Conservation (phyloP, 2,113 vertebrate species). For the Sciurus niger region DNA sequence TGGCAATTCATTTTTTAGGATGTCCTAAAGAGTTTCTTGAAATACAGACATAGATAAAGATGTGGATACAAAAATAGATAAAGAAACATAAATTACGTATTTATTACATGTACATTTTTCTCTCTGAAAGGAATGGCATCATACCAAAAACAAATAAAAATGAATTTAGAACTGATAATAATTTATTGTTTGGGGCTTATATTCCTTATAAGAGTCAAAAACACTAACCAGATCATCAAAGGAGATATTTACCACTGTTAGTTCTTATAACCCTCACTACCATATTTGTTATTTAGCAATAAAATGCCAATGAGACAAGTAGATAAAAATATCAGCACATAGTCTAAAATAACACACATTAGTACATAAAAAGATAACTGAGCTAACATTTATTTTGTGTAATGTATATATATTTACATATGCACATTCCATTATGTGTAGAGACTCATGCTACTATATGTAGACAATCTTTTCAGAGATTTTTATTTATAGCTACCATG, state of each 20-base stretch:
- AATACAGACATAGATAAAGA: neutral
- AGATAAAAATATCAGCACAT: neutral
- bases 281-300: neutral
- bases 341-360: neutral
- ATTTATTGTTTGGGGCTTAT: neutral
- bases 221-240: constrained; percentile 10
- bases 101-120: neutral
- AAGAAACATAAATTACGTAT: neutral
- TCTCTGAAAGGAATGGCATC: neutral
- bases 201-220: neutral
- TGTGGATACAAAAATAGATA: neutral
- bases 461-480: neutral
- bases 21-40: neutral
- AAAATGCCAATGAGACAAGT: neutral
- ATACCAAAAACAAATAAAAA: constrained; percentile 46
- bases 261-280: neutral
- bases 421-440: neutral
- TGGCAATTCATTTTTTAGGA: constrained; percentile 28
- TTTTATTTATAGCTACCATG: neutral
- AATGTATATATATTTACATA: constrained; percentile 7
- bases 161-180: constrained; percentile 1
- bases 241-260: constrained; percentile 13
- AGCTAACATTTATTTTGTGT: neutral
- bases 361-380: neutral
- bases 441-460: neutral